Conservation (phyloP, 2,113 vertebrate species). For the Crocuta crocuta region DNA sequence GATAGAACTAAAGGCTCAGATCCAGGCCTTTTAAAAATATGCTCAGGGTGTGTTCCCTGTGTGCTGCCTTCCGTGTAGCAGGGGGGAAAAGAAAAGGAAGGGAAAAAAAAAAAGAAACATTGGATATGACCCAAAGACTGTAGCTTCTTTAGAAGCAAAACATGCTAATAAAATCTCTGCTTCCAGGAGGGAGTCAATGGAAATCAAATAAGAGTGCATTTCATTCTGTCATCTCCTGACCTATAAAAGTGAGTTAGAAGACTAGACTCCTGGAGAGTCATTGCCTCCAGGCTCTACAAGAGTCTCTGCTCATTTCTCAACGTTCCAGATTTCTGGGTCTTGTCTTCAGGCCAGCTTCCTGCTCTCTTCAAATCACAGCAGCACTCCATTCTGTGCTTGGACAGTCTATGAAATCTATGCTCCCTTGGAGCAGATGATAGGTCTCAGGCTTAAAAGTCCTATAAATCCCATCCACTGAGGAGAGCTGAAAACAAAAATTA, state of each 20-base stretch:
- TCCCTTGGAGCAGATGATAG: neutral
- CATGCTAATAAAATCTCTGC: slow-evolving; percentile 47
- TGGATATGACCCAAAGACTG: slow-evolving; percentile 39
- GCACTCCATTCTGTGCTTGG: neutral
- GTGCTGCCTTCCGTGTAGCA: neutral
- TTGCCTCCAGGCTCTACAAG: neutral
- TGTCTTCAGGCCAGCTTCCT: neutral
- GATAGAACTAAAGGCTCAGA: neutral
- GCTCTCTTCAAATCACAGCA: neutral
- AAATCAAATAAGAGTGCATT: slow-evolving; percentile 55
- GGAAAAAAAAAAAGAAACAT: neutral
- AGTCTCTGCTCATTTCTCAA: slow-evolving; percentile 13
- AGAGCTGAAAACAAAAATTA: neutral
- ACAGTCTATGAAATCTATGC: neutral
- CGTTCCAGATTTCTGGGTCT: neutral
- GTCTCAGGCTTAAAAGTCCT: neutral
- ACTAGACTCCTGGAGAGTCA: neutral
- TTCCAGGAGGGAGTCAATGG: neutral
- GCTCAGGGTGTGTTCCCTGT: neutral
- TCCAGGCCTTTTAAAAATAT: neutral
- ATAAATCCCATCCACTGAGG: neutral
- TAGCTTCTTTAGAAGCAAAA: slow-evolving; percentile 63
- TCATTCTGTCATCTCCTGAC: slow-evolving; percentile 70
- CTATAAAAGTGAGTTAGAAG: slow-evolving; percentile 61
- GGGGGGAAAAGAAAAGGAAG: neutral